Evolutionary conservation across 2,888 invertebrate genomes (phyloP), one percentile per base, ranked within the genome.

Genomic region (Ornithoptera priamus): DNA sequence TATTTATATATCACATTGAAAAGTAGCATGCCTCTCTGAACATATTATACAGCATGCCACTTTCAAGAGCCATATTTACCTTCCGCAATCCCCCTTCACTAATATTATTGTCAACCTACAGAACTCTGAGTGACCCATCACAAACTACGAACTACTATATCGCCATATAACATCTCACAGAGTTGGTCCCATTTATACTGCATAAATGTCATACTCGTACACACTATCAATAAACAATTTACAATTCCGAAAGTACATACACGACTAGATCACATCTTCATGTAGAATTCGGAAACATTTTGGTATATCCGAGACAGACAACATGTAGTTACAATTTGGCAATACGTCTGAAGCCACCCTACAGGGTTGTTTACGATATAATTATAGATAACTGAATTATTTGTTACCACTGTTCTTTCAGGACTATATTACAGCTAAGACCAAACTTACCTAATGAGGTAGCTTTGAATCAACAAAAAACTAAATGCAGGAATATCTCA

Each of bases 221-320:
- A 82, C 88, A 82, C 88, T 91, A 90, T 85, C 88, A 90, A 89
- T 90, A 84, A 89, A 87, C 85, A 90, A 86, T 86, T 85, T 88
- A 89, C 86, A 87, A 87, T 90, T 92, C 92, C 92, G 92, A 92
- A 90, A 92, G 90, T 89, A 92, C 92, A 90, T 92, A 92, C 92
- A 91, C 83, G 92, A 92, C 92, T 92, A 92, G 92, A 92, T 92
- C 86, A 89, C 86, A 90, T 92, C 88, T 90, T 91, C 92, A 92
- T 92, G 92, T 86, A 92, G 91, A 90, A 90, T 92, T 92, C 92
- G 92, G 92, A 92, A 92, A 86, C 79, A 89, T 88, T 92, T 91
- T 90, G 91, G 90, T 90, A 90, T 88, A 90, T 86, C 88, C 83
- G 83, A 86, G 81, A 87, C 85, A 75, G 87, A 88, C 86, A 85